Evolutionary conservation across 2,797 vertebrate genomes (phyloP).

Genomic region (Sebastolobus alascanus): DNA sequence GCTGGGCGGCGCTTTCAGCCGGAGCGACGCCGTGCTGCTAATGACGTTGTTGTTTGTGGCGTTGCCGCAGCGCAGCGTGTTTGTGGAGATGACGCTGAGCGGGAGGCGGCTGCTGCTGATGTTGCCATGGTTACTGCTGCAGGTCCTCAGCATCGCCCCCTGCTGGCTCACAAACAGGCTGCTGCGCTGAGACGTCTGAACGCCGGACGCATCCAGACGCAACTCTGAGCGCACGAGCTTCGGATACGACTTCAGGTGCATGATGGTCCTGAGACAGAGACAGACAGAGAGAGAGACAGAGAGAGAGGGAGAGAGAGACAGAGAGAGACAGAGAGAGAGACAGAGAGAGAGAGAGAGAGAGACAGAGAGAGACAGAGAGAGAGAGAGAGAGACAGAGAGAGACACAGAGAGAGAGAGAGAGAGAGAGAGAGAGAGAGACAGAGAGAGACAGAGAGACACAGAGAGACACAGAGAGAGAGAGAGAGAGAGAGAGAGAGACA

Average conservation of each 20-base stretch:
- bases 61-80: constrained; percentile 82
- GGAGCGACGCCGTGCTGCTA: constrained; percentile 1
- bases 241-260: constrained; percentile 92
- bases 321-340: background rate
- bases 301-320: background rate
- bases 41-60: background rate
- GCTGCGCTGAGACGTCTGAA: constrained; percentile 74
- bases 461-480: no score
- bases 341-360: no score
- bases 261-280: constrained; percentile 84
- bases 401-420: background rate
- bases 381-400: background rate
- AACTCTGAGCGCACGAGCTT: constrained; percentile 88
- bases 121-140: constrained; percentile 73
- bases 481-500: no score
- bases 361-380: background rate
- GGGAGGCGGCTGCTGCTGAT: constrained; percentile 74
- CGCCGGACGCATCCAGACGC: constrained; percentile 76
- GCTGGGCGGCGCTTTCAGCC: constrained; percentile 16
- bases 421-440: no score
- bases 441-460: no score
- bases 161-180: constrained; percentile 48
- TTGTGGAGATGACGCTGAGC: constrained; percentile 86
- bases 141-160: constrained; percentile 67
- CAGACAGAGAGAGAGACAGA: background rate